A percentile compares a stretch with the other conserved stretches of the same genome.
phyloP scores from a whole-genome alignment of 2,797 vertebrate species.

The Hypotaenidia philippensis region DNA sequence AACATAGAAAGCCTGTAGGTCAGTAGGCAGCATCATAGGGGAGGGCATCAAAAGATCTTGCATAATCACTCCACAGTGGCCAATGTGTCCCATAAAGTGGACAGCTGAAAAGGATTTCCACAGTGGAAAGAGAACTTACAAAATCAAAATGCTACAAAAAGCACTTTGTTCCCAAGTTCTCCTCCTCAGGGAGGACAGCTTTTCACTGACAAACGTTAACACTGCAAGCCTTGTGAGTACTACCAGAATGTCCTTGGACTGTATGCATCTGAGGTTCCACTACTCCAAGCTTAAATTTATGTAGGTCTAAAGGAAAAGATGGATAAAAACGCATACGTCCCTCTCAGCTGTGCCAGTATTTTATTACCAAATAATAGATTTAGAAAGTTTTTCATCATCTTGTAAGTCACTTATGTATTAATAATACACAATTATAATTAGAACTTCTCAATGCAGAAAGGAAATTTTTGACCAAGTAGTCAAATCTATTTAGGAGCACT shows the following conservation, averaged over 20 bases:
- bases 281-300: not conserved
- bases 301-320: not conserved
- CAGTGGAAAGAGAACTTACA: not conserved
- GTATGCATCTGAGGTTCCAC: not conserved
- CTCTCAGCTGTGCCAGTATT: not conserved
- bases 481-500: not conserved
- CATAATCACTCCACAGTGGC: fast-evolving
- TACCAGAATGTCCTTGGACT: not conserved
- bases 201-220: not conserved
- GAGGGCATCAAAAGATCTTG: not conserved
- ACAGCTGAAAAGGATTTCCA: not conserved
- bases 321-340: not conserved
- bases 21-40: not conserved
- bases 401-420: not conserved
- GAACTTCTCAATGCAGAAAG: not conserved
- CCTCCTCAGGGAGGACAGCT: fast-evolving
- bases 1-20: not conserved
- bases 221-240: fast-evolving
- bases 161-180: not conserved
- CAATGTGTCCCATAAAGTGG: not conserved
- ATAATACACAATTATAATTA: not conserved
- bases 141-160: not conserved
- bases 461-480: not conserved
- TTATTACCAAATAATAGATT: not conserved
- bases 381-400: not conserved